These are phyloP conservation scores for Aphidius gifuensis DNA, from an alignment of 1,140 invertebrate genomes.

Conservation along the genomic window DNA sequence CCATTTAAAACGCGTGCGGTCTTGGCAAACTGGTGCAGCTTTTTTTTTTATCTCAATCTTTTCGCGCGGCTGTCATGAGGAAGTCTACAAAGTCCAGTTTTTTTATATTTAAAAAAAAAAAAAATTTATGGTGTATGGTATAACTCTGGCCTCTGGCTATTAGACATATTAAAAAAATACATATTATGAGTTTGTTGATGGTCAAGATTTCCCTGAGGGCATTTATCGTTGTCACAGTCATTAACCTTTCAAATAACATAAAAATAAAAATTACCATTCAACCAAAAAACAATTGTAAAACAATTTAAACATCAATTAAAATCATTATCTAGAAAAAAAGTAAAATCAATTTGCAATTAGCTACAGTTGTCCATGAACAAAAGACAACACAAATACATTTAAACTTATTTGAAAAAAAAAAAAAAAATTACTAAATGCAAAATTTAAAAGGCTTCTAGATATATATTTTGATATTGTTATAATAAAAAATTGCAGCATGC, in stretches of 20 bases:
- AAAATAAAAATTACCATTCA: no score
- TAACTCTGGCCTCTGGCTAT: no score
- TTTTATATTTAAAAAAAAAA: no score
- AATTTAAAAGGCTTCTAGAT: no score
- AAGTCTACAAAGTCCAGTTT: background rate
- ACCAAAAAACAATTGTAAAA: background rate
- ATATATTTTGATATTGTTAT: no score
- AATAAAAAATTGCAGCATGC: no score
- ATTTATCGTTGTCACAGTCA: constrained; percentile 20
- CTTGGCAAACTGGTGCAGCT: constrained; percentile 6
- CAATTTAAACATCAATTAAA: background rate
- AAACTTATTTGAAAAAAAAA: no score
- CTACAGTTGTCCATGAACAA: no score
- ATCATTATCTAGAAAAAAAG: background rate
- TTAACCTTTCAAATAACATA: constrained; percentile 10
- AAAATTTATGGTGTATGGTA: no score
- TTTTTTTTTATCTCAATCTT: background rate
- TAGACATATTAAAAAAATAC: background rate
- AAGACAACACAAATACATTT: no score
- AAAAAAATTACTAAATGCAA: no score
- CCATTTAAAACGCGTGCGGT: background rate
- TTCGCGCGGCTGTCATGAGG: constrained; percentile 10
- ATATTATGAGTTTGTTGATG: constrained; percentile 17
- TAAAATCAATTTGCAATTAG: no score
- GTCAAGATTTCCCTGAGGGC: constrained; percentile 18